Percentiles rank a stretch among this genome's conserved stretches.
phyloP scores from a whole-genome alignment of 2,888 invertebrate genomes.

The Machimus atricapillus region DNA sequence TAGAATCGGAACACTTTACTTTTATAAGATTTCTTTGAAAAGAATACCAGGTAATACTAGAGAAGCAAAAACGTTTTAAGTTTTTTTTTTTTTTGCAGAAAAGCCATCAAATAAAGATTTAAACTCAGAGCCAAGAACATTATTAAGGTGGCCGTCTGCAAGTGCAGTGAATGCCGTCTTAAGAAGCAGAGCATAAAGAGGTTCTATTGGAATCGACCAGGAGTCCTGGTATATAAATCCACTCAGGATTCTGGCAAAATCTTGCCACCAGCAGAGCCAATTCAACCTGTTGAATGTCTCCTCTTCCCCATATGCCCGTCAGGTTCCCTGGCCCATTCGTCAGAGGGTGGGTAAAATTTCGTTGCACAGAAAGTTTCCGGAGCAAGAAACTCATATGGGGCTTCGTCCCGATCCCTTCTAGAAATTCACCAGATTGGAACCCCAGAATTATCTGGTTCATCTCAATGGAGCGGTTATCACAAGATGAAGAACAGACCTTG shows the following conservation, averaged over 20 bases:
- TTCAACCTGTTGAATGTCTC: neutral
- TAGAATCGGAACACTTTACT: neutral
- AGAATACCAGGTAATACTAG: neutral
- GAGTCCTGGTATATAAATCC: neutral
- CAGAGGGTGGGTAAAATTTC: neutral
- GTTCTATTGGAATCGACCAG: neutral
- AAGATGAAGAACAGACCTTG: conserved; percentile 2
- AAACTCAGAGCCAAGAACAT: neutral
- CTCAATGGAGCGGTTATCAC: neutral
- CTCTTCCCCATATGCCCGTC: neutral
- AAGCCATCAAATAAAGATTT: neutral
- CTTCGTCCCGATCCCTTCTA: neutral
- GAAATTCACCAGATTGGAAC: neutral
- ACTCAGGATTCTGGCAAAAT: neutral
- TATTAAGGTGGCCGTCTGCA: neutral
- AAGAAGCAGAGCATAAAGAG: neutral
- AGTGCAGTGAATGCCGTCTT: neutral
- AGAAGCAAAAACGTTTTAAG: neutral
- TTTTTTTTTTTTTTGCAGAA: neutral
- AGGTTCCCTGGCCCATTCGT: neutral
- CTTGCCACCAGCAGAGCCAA: neutral
- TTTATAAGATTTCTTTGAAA: neutral
- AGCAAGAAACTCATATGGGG: neutral
- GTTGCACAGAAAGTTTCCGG: neutral
- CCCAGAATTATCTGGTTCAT: neutral